Conservation (phyloP, 2,113 vertebrate species). For the Micromys minutus region DNA sequence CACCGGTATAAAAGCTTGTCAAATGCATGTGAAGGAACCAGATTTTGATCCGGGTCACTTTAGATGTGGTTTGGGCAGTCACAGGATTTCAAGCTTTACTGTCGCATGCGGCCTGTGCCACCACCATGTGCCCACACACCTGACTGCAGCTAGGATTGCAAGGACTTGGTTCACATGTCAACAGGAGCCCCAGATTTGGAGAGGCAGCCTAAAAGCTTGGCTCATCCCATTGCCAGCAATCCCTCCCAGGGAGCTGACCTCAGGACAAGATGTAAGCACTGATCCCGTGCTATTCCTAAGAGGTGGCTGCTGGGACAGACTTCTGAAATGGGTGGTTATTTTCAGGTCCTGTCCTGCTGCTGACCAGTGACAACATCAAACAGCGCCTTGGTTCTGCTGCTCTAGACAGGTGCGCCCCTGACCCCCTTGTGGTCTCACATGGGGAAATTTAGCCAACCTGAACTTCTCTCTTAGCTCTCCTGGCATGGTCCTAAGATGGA, state of each 20-base stretch:
- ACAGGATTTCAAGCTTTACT: not conserved
- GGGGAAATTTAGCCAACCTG: not conserved
- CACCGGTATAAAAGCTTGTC: not conserved
- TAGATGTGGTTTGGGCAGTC: accelerated
- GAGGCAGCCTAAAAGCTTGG: not conserved
- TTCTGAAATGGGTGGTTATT: not conserved
- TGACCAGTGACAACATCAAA: constrained; percentile 95
- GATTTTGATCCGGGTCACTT: not conserved
- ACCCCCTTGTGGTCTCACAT: not conserved
- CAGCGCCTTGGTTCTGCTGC: constrained; percentile 93
- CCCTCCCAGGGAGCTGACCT: not conserved
- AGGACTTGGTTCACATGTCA: not conserved
- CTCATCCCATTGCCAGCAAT: not conserved
- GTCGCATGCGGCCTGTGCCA: not conserved
- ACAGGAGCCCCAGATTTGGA: not conserved
- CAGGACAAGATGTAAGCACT: not conserved
- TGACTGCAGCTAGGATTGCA: not conserved
- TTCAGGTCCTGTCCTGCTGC: constrained; percentile 91
- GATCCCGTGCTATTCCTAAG: not conserved
- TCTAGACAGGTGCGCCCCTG: constrained; percentile 90
- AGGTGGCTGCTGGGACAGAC: not conserved
- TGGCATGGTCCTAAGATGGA: no score
- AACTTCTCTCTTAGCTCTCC: not conserved
- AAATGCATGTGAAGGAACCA: accelerated
- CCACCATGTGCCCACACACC: not conserved